Base-by-base conservation (phyloP, 2,888 invertebrate genomes). In the Linhomoeus sp. region DNA sequence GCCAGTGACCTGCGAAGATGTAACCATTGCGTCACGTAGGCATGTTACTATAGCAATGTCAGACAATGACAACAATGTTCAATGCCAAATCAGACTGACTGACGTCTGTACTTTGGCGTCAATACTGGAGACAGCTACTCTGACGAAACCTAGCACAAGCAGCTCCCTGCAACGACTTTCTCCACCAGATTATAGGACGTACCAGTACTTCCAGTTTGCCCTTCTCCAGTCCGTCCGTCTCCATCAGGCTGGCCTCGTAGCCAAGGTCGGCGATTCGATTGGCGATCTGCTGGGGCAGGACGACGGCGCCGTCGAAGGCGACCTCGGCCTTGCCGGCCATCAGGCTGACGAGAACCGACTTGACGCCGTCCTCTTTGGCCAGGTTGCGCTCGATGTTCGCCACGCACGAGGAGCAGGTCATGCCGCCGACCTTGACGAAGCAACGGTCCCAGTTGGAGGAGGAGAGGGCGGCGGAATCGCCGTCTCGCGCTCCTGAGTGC, bases 361-460 rank as follows among this genome's bases (percentile, higher is more conserved):
- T 73, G 22, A 94, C 80, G 25, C 92, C 58, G 29, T 52, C 46
- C 9, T 56, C 23, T 43, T 56, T 56, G 2, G 51, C 47, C 26
- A 90, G 74, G 48, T 76, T 75, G 45, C 77, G 77, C 67, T 97
- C 92, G 54, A 97, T 92, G 65, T 83, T 82, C 67, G 80, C 81
- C 0, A 94, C 92, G 66, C 94, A 94, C 1, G 90, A 87, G 15
- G 90, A 78, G 61, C 92, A 94, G 0, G 88, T 87, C 92, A 94
- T 94, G 45, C 87, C 87, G 46, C 72, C 70, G 41, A 90, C 86
- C 2, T 52, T 50, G 24, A 59, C 48, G 22, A 55, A 52, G 43
- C 58, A 58, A 35, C 56, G 58, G 35, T 59, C 59, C 3, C 54
- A 40, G 29, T 12, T 5, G 29, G 12, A 5, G 29, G 29, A 12